phyloP scores from a whole-genome alignment of 2,113 vertebrate genomes.

The Dermatemys mawii region DNA sequence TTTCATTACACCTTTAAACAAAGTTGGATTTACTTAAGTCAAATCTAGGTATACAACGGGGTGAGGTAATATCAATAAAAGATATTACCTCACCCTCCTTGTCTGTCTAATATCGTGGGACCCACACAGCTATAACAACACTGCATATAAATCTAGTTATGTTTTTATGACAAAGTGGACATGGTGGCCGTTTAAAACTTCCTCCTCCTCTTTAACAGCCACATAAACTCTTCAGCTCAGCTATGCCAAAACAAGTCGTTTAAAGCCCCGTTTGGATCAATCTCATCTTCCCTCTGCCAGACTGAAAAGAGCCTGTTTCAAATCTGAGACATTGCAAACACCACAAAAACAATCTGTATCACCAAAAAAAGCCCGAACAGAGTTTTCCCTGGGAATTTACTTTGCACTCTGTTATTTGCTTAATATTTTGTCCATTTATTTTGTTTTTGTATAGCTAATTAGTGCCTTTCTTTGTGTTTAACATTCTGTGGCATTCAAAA shows the following conservation, averaged over 20 bases:
- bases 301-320: slow-evolving; percentile 8
- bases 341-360: slow-evolving; percentile 16
- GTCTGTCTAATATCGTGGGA: neutral
- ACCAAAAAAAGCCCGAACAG: neutral
- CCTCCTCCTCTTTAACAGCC: neutral
- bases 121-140: neutral
- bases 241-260: neutral
- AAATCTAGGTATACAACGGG: neutral
- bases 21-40: neutral
- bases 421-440: neutral
- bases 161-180: neutral
- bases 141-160: neutral
- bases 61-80: neutral
- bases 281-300: slow-evolving; percentile 36
- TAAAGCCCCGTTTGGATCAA: neutral
- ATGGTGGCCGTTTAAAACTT: neutral
- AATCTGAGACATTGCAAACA: slow-evolving; percentile 4
- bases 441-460: neutral
- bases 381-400: neutral
- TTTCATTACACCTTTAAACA: neutral
- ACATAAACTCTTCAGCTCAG: neutral
- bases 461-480: slow-evolving; percentile 26
- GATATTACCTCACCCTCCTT: neutral
- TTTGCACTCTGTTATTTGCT: neutral
- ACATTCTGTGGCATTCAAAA: neutral